These are phyloP conservation scores for Bryconaethiops microstoma DNA, from an alignment of 2,797 vertebrate genomes.

Conservation along the genomic window DNA sequence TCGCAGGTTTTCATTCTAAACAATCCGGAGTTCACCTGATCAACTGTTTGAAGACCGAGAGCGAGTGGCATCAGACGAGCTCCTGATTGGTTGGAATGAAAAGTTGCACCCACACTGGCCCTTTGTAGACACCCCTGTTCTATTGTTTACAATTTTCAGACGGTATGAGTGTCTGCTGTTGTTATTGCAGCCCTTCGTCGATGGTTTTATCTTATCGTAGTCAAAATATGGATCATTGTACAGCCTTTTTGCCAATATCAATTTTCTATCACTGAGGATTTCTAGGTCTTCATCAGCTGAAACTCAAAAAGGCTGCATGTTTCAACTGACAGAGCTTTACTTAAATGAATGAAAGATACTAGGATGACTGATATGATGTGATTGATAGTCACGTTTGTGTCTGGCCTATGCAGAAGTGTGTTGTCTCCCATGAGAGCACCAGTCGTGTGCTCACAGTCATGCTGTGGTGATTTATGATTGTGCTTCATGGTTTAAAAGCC, in stretches of 20 bases:
- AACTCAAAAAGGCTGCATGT: neutral
- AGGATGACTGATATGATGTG: neutral
- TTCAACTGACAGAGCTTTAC: slow-evolving; percentile 10
- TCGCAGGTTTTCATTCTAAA: no score
- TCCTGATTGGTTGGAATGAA: no score
- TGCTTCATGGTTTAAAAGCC: neutral
- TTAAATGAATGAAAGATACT: slow-evolving; percentile 18
- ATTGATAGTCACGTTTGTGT: neutral
- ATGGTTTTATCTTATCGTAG: neutral
- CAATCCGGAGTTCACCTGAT: no score
- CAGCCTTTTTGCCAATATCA: neutral
- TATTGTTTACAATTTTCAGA: no score
- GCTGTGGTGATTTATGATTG: slow-evolving; percentile 12
- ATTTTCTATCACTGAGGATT: neutral
- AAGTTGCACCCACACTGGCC: no score
- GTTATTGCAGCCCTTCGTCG: no score
- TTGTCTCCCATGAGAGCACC: neutral
- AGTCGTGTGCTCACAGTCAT: neutral
- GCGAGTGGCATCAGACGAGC: no score
- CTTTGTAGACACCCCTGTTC: no score
- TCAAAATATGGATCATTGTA: no score
- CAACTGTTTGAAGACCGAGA: no score
- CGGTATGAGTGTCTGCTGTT: no score
- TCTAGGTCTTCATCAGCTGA: slow-evolving; percentile 5
- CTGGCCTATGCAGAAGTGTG: no score